phyloP scores from a whole-genome alignment of 1,140 invertebrate genomes.

The Gryon sp. region DNA sequence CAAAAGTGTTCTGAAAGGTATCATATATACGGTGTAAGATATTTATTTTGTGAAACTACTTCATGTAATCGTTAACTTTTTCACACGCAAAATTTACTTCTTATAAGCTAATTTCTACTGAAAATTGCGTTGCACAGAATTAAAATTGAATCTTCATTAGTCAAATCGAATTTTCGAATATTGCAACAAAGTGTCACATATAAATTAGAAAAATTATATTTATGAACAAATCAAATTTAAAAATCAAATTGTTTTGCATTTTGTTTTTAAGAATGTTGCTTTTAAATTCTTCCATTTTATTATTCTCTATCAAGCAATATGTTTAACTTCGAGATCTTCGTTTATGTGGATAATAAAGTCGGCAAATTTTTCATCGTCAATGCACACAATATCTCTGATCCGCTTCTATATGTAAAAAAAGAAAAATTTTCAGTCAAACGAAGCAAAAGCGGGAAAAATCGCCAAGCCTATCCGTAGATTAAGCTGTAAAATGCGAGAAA shows the following conservation, averaged over 20 bases:
- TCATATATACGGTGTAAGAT: conserved; percentile 18
- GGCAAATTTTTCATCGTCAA: conserved; percentile 2
- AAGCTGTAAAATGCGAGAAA: conserved; percentile 50
- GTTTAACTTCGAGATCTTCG: conserved; percentile 23
- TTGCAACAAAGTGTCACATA: no score
- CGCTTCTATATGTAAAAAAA: conserved; percentile 21
- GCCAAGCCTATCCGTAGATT: conserved; percentile 11
- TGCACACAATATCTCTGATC: conserved; percentile 31
- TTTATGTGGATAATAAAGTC: conserved; percentile 43
- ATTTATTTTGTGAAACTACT: no score
- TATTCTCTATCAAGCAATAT: not conserved
- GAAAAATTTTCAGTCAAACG: not conserved
- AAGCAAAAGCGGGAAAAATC: conserved; percentile 28
- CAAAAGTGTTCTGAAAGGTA: conserved; percentile 33
- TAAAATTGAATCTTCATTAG: no score
- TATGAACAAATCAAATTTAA: no score
- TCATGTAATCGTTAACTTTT: no score
- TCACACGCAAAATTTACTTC: not conserved
- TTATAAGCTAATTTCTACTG: no score
- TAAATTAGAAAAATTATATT: no score
- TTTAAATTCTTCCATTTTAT: conserved; percentile 12
- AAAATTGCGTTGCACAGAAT: no score
- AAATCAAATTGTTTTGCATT: no score
- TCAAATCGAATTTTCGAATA: no score
- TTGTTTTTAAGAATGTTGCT: no score